Evolutionary conservation across 1,140 invertebrate genomes (phyloP).

Genomic region (Drosophila punjabiensis): DNA sequence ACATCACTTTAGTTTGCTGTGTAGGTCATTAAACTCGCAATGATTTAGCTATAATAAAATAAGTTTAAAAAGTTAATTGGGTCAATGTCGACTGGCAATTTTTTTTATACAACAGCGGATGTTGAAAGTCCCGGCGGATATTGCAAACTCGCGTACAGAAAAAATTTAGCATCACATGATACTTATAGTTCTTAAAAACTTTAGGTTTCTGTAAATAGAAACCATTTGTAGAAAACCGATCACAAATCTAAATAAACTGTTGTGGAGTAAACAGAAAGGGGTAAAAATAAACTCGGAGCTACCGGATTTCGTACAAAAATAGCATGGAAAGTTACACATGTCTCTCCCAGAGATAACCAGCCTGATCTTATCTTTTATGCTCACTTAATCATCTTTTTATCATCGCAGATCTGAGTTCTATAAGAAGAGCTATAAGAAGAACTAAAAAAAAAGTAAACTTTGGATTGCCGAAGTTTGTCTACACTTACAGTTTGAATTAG

Average conservation of each 20-base stretch:
- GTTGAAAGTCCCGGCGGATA: conserved; percentile 36
- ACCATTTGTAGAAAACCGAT: neutral
- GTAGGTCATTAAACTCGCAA: conserved; percentile 63
- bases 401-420: conserved; percentile 12
- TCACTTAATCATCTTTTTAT: conserved; percentile 21
- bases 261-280: conserved; percentile 14
- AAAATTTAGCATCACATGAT: conserved; percentile 19
- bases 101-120: conserved; percentile 34
- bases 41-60: conserved; percentile 33
- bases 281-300: conserved; percentile 37
- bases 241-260: conserved; percentile 29
- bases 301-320: conserved; percentile 40
- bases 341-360: conserved; percentile 39
- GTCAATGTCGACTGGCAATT: conserved; percentile 63
- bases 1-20: conserved; percentile 22
- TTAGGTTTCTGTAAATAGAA: conserved; percentile 30
- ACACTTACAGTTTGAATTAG: neutral
- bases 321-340: conserved; percentile 56
- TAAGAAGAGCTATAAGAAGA: neutral
- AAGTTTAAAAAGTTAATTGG: conserved; percentile 54
- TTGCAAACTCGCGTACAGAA: conserved; percentile 11
- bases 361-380: conserved; percentile 54
- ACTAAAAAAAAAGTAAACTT: neutral
- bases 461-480: neutral
- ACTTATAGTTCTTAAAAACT: neutral